Evolutionary conservation across 1,140 invertebrate genomes (phyloP).

Genomic region (Aricia agestis): DNA sequence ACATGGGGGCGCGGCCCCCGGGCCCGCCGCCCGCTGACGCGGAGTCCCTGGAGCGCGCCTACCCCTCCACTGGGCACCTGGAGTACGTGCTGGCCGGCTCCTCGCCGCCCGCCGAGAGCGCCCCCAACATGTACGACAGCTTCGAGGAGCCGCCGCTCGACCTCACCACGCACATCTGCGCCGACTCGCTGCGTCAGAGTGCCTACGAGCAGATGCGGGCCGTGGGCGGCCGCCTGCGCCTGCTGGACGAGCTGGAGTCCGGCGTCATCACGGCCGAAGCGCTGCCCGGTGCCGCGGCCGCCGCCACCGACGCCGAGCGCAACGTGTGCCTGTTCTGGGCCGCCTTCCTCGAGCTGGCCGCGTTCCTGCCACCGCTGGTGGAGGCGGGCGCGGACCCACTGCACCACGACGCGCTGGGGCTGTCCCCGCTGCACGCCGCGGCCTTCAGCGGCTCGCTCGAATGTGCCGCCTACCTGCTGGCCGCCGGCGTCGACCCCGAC

Average conservation of each 20-base stretch:
- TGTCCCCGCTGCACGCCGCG: conserved; percentile 84
- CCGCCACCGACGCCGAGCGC: conserved; percentile 79
- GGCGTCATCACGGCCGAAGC: conserved; percentile 79
- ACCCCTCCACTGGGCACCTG: conserved; percentile 80
- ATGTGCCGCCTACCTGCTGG: conserved; percentile 82
- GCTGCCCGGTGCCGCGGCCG: conserved; percentile 69
- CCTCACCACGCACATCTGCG: conserved; percentile 83
- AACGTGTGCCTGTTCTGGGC: conserved; percentile 83
- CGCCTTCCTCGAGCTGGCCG: conserved; percentile 81
- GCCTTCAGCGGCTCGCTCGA: conserved; percentile 85
- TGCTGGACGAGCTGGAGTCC: conserved; percentile 83
- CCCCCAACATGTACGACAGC: conserved; percentile 85
- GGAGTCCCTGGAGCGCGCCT: conserved; percentile 79
- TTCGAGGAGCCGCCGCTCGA: conserved; percentile 83
- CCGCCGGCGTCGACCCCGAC: conserved; percentile 82
- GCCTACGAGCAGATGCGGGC: conserved; percentile 83
- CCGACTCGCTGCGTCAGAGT: conserved; percentile 82
- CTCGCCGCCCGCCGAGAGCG: conserved; percentile 83
- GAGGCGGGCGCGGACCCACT: conserved; percentile 81
- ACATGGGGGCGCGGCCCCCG: conserved; percentile 51
- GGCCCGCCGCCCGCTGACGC: conserved; percentile 66
- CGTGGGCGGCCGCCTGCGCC: conserved; percentile 79
- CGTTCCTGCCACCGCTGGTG: conserved; percentile 79
- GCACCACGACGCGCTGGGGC: conserved; percentile 81
- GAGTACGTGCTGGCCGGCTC: conserved; percentile 85